Base-by-base conservation (phyloP, 2,888 invertebrate species). In the Blera fallax region DNA sequence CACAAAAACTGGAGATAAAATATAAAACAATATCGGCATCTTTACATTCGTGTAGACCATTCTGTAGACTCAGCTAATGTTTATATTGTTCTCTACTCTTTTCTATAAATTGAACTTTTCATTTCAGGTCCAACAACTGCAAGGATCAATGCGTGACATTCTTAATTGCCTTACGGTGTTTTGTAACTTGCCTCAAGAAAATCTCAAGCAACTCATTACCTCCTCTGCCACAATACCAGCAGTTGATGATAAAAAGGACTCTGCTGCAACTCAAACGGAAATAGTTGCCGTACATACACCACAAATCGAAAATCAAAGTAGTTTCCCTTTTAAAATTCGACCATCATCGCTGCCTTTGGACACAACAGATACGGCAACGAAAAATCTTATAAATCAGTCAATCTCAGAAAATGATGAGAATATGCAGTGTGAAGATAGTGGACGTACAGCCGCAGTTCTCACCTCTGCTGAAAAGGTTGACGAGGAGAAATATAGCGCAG, bases 281-380 rank as follows among this genome's bases (percentile, higher is more conserved):
- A 95, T 97, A 88, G 93, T 95, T 10, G 96, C 96, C 0, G 95
- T 97, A 7, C 94, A 95, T 88, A 96, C 96, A 4, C 96, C 96
- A 5, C 95, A 95, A 93, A 94, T 95, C 10, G 93, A 92, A 72
- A 91, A 90, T 84, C 89, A 90, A 67, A 91, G 91, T 65, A 92
- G 91, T 69, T 93, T 93, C 88, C 93, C 93, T 0, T 93, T 92
- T 73, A 90, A 91, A 69, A 81, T 89, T 34, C 89, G 92, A 24
- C 92, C 92, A 29, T 92, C 92, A 10, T 90, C 92, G 6, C 74
- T 92, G 87, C 90, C 91, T 37, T 87, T 92, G 48, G 91, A 89
- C 56, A 76, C 87, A 29, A 74, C 73, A n/a, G 88, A 87, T 11
- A 77, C 78, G 40, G 64, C 87, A 18, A 58, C 56, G 29, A 87